phyloP scores from a whole-genome alignment of 92 coral and sea anemone species.

The Phymanthus crucifer region DNA sequence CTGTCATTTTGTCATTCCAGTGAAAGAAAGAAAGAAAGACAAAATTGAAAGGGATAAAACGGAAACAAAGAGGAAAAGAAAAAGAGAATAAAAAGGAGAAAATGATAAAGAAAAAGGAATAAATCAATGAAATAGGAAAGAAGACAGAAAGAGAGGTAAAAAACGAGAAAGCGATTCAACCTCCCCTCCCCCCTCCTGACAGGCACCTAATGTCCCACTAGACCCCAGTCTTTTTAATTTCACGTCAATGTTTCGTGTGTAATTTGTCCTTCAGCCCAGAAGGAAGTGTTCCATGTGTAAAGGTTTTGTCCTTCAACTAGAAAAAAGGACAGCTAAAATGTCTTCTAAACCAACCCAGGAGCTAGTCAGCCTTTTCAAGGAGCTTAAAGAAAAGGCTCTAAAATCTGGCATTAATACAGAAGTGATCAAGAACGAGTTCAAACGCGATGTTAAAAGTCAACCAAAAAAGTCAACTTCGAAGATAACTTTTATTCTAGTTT shows the following conservation, averaged over 20 bases:
- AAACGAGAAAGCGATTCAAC: no score
- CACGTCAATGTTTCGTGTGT: no score
- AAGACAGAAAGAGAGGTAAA: no score
- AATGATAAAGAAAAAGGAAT: no score
- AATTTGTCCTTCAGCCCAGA: not conserved
- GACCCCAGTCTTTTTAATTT: constrained; percentile 7
- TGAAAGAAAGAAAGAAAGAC: no score
- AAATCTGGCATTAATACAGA: constrained; percentile 51
- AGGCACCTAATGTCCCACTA: not conserved
- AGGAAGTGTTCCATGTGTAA: not conserved
- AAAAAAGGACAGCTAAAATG: constrained; percentile 25
- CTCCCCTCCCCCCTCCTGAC: not conserved
- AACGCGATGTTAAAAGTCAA: constrained; percentile 41
- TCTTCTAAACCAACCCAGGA: constrained; percentile 43
- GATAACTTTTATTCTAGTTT: constrained; percentile 27
- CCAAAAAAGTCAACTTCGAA: constrained; percentile 18
- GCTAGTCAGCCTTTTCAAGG: constrained; percentile 51
- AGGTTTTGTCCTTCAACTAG: not conserved
- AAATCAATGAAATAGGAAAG: no score
- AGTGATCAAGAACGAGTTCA: constrained; percentile 59
- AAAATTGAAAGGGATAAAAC: no score
- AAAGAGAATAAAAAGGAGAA: no score
- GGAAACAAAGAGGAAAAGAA: no score
- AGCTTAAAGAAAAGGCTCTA: constrained; percentile 66
- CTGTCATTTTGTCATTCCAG: no score